Conservation (phyloP, 2,797 vertebrate species). For the Pithecia hirsuta region DNA sequence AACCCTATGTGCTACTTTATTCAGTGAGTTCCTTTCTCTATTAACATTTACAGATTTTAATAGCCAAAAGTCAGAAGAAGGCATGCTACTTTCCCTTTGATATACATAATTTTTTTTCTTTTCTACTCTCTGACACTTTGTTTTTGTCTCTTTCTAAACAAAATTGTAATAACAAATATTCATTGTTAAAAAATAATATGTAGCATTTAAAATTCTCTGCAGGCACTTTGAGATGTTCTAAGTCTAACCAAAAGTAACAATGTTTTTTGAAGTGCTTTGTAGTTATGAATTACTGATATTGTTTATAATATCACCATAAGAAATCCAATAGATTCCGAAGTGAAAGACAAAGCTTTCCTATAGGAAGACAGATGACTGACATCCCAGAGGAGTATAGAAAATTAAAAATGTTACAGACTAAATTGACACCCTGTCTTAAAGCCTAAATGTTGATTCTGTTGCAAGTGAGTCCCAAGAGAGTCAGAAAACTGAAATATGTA, state of each 20-base stretch:
- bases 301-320: slow-evolving; percentile 23
- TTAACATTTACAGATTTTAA: background rate
- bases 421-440: slow-evolving; percentile 37
- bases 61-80: background rate
- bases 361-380: background rate
- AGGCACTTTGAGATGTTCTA: background rate
- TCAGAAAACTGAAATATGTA: background rate
- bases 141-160: slow-evolving; percentile 15
- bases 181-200: slow-evolving; percentile 1
- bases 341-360: slow-evolving; percentile 40
- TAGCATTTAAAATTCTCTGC: slow-evolving; percentile 42
- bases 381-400: slow-evolving; percentile 4
- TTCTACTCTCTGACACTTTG: background rate
- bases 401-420: slow-evolving; percentile 37
- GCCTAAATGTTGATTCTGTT: background rate
- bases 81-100: background rate
- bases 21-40: background rate
- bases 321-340: slow-evolving; percentile 39
- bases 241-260: slow-evolving; percentile 43
- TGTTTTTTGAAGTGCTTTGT: slow-evolving; percentile 28
- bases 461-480: slow-evolving; percentile 9
- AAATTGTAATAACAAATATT: background rate
- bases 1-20: background rate
- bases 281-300: slow-evolving; percentile 53
- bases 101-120: background rate